Evolutionary conservation across 1,140 invertebrate species (phyloP).

Genomic region (Apis dorsata): DNA sequence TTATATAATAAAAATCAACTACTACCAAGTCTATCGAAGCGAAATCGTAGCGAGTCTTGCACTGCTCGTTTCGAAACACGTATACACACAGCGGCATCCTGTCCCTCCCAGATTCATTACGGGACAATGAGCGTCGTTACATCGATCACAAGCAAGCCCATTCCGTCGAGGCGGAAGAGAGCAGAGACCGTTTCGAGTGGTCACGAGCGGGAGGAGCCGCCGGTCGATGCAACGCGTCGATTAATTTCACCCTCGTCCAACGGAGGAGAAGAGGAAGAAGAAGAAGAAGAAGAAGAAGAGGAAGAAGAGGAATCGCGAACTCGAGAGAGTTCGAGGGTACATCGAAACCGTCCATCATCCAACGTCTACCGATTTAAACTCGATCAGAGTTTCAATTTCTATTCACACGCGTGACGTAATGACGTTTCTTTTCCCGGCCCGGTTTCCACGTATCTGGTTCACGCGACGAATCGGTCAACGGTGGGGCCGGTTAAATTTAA

Average conservation of each 20-base stretch:
- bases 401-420: background rate
- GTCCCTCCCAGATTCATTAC: constrained; percentile 77
- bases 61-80: constrained; percentile 12
- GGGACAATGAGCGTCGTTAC: constrained; percentile 76
- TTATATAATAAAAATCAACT: background rate
- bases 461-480: background rate
- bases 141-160: constrained; percentile 64
- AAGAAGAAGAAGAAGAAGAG: background rate
- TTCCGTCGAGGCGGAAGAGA: constrained; percentile 59
- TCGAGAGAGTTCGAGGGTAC: background rate
- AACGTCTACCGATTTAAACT: background rate
- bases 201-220: constrained; percentile 3
- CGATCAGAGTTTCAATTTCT: background rate
- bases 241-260: constrained; percentile 1
- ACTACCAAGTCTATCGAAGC: background rate
- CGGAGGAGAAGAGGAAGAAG: background rate
- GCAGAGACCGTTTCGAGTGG: constrained; percentile 41
- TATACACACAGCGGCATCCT: constrained; percentile 68
- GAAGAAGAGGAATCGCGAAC: no score
- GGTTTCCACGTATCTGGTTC: background rate
- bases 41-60: background rate
- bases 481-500: no score
- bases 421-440: background rate
- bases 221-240: constrained; percentile 3
- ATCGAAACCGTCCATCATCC: background rate